Base-by-base conservation (phyloP, 30 jellyfish, hydroid and myxozoan genomes). In the Calvadosia cruxmelitensis region DNA sequence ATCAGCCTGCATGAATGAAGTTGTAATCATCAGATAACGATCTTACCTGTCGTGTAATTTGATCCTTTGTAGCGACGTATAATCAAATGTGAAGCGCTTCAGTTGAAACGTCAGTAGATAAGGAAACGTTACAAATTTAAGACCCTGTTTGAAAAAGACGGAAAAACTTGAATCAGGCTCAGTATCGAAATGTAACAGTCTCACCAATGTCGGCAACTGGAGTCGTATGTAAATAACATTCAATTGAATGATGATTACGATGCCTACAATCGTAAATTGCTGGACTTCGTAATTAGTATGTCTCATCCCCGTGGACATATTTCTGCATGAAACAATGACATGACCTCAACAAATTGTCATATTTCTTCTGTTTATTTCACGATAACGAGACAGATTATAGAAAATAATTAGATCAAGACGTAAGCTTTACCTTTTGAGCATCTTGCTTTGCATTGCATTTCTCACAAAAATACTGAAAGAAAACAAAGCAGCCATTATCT, bases 371-470 rank as follows among this genome's bases (percentile, higher is more conserved):
- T n/a, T n/a, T n/a, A n/a, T n/a, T n/a, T n/a, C n/a, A n/a, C n/a
- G n/a, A n/a, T n/a, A n/a, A n/a, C n/a, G n/a, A n/a, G n/a, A n/a
- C n/a, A n/a, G n/a, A n/a, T n/a, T n/a, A n/a, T n/a, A n/a, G n/a
- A n/a, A n/a, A n/a, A n/a, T n/a, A 20, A 10, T 29, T 29, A 24
- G 28, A 5, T 7, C 67, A 15, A 33, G 10, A 23, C 16, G 23
- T n/a, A 12, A 24, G 27, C 12, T 76, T 34, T 34, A 87, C 97
- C 93, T 87, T 87, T 64, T 87, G 93, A 30, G 97, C 97, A 70
- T 87, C 97, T 70, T 87, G 94, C 68, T 87, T 87, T 27, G 94
- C 72, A 34, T 76, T 65, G 68, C 97, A 87, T 31, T 87, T 75
- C 66, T 81, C 94, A 69, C 97, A 87, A 51, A 33, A 77, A 53